Percentiles rank a stretch among this genome's conserved stretches.
Evolutionary conservation across 1,140 invertebrate genomes (phyloP).

Genomic region (Eulimnadia texana): DNA sequence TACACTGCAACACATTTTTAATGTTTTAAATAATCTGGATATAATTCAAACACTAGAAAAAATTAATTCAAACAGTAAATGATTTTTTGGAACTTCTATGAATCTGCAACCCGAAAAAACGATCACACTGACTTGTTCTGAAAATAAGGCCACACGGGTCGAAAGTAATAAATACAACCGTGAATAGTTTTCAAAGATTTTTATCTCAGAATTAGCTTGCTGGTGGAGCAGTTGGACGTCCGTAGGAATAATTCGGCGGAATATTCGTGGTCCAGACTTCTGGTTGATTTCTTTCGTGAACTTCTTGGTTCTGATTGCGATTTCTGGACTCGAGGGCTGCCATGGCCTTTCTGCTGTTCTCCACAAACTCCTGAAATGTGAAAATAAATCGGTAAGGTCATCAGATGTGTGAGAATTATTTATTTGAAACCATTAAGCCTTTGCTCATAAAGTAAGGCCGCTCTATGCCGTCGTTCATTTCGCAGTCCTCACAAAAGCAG

Average conservation of each 20-base stretch:
- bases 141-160: too few relatives aligned
- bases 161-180: too few relatives aligned
- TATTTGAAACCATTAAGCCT: slow-evolving; percentile 51
- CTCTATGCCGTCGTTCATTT: slow-evolving; percentile 53
- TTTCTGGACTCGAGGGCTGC: slow-evolving; percentile 18
- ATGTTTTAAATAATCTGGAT: too few relatives aligned
- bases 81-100: too few relatives aligned
- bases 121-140: too few relatives aligned
- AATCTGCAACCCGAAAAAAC: too few relatives aligned
- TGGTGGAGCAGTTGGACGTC: slow-evolving; percentile 2
- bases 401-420: too few relatives aligned
- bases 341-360: slow-evolving; percentile 45
- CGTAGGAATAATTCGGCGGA: background rate
- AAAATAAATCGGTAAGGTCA: background rate
- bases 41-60: too few relatives aligned
- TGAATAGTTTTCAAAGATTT: too few relatives aligned
- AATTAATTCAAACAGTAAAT: too few relatives aligned
- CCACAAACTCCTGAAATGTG: slow-evolving; percentile 39
- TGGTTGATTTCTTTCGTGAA: background rate
- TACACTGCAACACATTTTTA: too few relatives aligned
- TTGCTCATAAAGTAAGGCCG: slow-evolving; percentile 59
- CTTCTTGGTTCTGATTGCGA: background rate
- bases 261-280: background rate
- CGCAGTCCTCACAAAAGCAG: slow-evolving; percentile 80
- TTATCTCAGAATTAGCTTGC: background rate